Evolutionary conservation across 1,140 invertebrate genomes (phyloP), one percentile per base, ranked within the genome.

Genomic region (Plectrocnemia conspersa): DNA sequence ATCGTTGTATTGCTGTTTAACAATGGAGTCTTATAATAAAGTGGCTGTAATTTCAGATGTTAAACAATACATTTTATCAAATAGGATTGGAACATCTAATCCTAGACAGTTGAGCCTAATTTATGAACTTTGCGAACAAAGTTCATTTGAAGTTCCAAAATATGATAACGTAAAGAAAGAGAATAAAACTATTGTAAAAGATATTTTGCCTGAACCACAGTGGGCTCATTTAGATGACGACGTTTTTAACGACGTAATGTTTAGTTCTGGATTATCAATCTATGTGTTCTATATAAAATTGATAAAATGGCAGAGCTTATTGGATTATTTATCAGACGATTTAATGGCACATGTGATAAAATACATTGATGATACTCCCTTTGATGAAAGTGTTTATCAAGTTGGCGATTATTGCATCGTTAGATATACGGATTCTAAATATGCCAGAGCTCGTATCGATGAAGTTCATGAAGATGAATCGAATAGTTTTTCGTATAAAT

Each of bases 211-310:
- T 2, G 61, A 65, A 58, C 55, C 59, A 5, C 62, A 59, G 10
- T 76, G 74, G 74, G 71, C 73, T 0, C 64, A 70, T 65, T 60
- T 76, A 24, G 66, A 69, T n/a, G 57, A 44, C 6, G 64, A 67
- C 9, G 54, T 63, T 50, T 46, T 67, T 16, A 54, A 57, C 3
- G 22, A 55, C n/a, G 66, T 76, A 3, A 69, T 64, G 47, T 69
- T 72, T n/a, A 53, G 64, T 15, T 65, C 58, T 13, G 66, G 64
- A 3, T 52, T 66, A 25, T 60, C 56, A 59, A 68, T 69, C 0
- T 56, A 62, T 38, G 60, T 60, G 36, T 67, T 72, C 33, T 74
- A 69, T 54, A 57, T 75, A 2, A 59, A 70, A 29, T 63, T 65
- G 21, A 48, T 54, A 1, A 69, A 71, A 60, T 72, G 68, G 41